Evolutionary conservation across 2,888 invertebrate genomes (phyloP), one percentile per base, ranked within the genome.

Genomic region (Chironomus tentans): DNA sequence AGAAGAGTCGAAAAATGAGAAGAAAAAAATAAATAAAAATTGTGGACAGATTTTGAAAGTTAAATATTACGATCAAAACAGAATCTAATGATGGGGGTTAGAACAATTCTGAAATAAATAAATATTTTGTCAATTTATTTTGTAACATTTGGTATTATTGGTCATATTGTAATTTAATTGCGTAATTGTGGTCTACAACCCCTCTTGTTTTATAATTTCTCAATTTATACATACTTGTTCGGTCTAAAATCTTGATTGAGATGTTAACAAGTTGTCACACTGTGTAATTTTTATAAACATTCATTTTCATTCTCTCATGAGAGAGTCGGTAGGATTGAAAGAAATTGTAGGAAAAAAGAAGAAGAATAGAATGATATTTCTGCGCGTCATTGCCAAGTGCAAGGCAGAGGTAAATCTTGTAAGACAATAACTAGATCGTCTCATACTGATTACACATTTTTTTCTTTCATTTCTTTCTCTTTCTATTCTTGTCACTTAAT

Each of bases 181-280:
- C 24, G 28, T 56, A 74, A 68, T 68, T 56, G 56, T 69, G 65
- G 68, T 68, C 18, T 21, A 24, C 13, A 18, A 18, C 56, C n/a
- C 50, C 13, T 50, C 15, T 50, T 50, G 50, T 15, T 38, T 24
- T 18, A n/a, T 68, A 38, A 38, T 38, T n/a, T 68, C 24, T 18
- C 38, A 68, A 68, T 68, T 68, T 38, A 38, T 38, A 38, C 38
- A 38, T 38, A 38, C 38, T 38, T 38, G 38, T 38, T 24, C 28
- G 38, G 5, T 28, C 15, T 68, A 28, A 38, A 70, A 48, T 62
- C 21, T 47, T 74, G 65, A 74, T 74, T 74, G 74, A 74, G 68
- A 74, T 74, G 74, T 74, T 74, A 74, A 74, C 74, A 74, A 74
- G 47, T 62, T 74, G 74, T 68, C 62, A 21, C 21, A 21, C 65